Conservation (phyloP, 2,113 vertebrate species). For the Mormyrus lacerda region DNA sequence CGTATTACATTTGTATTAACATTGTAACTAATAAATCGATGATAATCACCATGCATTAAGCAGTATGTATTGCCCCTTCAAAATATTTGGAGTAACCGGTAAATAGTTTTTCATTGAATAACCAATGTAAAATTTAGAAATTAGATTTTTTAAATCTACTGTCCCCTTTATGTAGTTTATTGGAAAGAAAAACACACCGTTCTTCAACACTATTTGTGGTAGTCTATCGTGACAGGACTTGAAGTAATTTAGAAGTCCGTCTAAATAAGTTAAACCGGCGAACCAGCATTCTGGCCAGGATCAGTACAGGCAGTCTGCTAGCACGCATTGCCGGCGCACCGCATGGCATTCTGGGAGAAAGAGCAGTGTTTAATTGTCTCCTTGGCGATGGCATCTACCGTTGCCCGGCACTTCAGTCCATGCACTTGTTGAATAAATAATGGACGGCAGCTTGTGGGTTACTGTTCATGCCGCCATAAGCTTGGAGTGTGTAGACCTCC, state of each 20-base stretch:
- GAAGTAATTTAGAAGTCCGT: background rate
- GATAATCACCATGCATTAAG: background rate
- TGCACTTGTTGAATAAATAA: background rate
- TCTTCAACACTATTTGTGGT: background rate
- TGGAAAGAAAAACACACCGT: background rate
- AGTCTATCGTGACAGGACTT: background rate
- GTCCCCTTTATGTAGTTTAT: background rate
- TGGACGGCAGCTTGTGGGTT: background rate
- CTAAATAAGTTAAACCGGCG: background rate
- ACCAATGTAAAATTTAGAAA: background rate
- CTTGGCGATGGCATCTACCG: background rate
- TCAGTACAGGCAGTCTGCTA: background rate
- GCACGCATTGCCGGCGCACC: background rate
- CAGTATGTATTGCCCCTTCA: background rate
- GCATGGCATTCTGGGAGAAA: background rate
- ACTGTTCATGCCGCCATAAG: constrained; percentile 45
- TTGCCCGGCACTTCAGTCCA: background rate
- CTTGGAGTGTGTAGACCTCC: constrained; percentile 35
- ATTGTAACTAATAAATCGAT: background rate
- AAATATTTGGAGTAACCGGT: background rate
- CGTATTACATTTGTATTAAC: background rate
- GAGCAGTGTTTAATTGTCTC: constrained; percentile 2
- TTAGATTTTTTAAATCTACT: background rate
- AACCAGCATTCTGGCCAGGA: background rate
- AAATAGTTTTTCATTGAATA: background rate